Evolutionary conservation across 2,888 invertebrate genomes (phyloP).

Genomic region (Agrochola litura): DNA sequence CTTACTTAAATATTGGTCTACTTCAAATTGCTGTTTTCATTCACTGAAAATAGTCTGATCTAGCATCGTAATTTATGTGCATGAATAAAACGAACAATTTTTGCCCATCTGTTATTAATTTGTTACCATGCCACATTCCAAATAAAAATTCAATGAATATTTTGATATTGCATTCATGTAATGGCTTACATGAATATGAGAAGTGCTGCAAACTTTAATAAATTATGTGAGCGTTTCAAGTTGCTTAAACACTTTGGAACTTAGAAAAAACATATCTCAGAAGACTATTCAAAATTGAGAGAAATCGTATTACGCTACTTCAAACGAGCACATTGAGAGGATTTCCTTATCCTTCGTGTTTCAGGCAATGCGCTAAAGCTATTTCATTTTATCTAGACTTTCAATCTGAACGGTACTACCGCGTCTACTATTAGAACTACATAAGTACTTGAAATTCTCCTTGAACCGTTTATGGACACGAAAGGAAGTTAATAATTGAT

Average conservation of each 20-base stretch:
- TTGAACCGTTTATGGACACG: slow-evolving; percentile 41
- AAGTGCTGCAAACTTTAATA: background rate
- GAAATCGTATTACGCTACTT: background rate
- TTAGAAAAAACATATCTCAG: background rate
- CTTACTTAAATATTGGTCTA: background rate
- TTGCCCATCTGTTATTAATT: slow-evolving; percentile 29
- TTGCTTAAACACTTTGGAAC: background rate
- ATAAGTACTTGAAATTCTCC: slow-evolving; percentile 34
- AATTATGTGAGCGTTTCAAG: no score
- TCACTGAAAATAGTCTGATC: slow-evolving; percentile 22
- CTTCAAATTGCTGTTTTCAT: slow-evolving; percentile 15
- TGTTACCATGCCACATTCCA: slow-evolving; percentile 4
- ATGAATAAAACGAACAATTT: slow-evolving; percentile 34
- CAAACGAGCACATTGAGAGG: slow-evolving; percentile 3
- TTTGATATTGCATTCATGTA: background rate
- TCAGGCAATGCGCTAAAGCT: slow-evolving; percentile 33
- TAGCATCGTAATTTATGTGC: slow-evolving; percentile 44
- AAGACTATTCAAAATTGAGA: background rate
- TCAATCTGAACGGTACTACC: slow-evolving; percentile 43
- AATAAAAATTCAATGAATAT: slow-evolving; percentile 30
- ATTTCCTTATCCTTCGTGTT: slow-evolving; percentile 16
- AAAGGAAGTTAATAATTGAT: slow-evolving; percentile 35
- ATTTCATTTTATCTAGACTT: slow-evolving; percentile 54
- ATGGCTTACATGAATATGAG: no score
- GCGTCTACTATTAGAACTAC: slow-evolving; percentile 26